phyloP scores from a whole-genome alignment of 2,797 vertebrate genomes.

The Perodicticus potto region DNA sequence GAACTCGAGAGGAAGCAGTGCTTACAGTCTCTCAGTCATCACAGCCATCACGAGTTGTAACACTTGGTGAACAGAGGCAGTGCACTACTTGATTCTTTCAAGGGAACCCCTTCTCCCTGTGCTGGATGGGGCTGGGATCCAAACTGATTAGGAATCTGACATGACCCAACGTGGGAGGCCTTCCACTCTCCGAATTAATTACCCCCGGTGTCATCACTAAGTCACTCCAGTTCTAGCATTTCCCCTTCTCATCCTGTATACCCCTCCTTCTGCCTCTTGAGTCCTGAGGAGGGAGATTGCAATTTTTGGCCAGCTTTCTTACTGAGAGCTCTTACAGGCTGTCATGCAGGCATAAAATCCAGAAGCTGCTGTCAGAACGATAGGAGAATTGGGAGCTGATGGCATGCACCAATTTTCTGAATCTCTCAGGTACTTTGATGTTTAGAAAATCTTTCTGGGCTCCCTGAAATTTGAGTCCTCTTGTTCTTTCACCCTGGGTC shows the following conservation, averaged over 20 bases:
- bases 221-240: background rate
- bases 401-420: background rate
- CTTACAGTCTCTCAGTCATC: background rate
- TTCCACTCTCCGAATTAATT: background rate
- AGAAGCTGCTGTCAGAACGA: background rate
- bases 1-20: background rate
- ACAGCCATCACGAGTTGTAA: background rate
- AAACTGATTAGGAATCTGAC: background rate
- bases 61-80: fast-evolving
- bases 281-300: background rate
- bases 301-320: background rate
- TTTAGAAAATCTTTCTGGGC: background rate
- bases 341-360: background rate
- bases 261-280: background rate
- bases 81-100: background rate
- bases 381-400: background rate
- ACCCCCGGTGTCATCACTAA: background rate
- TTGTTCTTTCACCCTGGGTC: background rate
- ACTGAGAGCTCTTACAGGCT: background rate
- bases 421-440: background rate
- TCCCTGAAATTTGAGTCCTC: background rate
- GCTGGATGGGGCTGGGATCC: background rate
- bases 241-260: background rate
- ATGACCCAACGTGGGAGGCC: background rate
- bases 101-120: background rate